phyloP scores from a whole-genome alignment of 2,888 invertebrate species.

The Xanthia togata region DNA sequence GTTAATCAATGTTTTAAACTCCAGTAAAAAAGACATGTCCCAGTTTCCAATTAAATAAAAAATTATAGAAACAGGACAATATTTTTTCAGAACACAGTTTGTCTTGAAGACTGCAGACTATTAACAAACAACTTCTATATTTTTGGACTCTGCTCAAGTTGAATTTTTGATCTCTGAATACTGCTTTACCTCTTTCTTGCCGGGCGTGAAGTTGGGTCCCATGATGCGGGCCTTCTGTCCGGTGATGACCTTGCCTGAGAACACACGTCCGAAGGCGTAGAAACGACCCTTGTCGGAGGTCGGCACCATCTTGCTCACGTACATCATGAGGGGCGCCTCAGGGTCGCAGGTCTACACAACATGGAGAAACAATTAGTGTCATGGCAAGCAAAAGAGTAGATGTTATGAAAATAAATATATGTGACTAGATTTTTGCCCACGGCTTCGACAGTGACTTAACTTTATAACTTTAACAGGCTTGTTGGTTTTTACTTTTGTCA shows the following conservation, averaged over 20 bases:
- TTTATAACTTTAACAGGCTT: too few relatives aligned
- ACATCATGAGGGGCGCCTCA: constrained; percentile 99
- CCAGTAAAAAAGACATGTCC: not conserved
- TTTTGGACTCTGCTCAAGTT: not conserved
- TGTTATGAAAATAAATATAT: not conserved
- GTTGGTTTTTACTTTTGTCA: too few relatives aligned
- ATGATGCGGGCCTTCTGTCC: constrained; percentile 99
- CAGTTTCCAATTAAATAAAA: not conserved
- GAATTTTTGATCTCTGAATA: not conserved
- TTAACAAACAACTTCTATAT: not conserved
- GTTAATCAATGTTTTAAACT: not conserved
- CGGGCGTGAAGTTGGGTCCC: constrained; percentile 99
- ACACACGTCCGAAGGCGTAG: constrained; percentile 99
- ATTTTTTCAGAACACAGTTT: not conserved
- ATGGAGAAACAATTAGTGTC: not conserved
- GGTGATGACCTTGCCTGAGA: constrained; percentile 98
- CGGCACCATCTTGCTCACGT: constrained; percentile 99
- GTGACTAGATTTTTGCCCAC: too few relatives aligned
- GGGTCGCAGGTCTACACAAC: constrained; percentile 96
- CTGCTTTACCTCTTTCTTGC: constrained; percentile 96
- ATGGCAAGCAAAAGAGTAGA: not conserved
- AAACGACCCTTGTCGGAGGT: constrained; percentile 99
- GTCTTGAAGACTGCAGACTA: not conserved
- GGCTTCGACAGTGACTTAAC: too few relatives aligned
- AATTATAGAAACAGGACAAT: not conserved